A percentile compares a stretch with the other conserved stretches of the same genome.
These are phyloP conservation scores for Reticulitermes lucifugus DNA, from an alignment of 2,888 invertebrate genomes.

Conservation along the genomic window DNA sequence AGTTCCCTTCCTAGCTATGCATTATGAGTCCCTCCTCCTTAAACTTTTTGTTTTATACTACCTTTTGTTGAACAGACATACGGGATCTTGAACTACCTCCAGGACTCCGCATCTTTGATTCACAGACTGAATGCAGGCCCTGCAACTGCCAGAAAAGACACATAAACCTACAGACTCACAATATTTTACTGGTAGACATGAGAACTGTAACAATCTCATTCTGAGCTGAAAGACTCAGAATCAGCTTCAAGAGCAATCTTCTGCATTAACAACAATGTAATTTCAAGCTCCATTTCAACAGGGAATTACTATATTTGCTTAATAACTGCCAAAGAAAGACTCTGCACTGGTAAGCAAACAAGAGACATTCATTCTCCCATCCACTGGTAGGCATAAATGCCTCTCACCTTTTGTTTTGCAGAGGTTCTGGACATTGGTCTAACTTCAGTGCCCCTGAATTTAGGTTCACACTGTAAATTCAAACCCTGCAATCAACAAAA, in stretches of 20 bases:
- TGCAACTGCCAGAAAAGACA: background rate
- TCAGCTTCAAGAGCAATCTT: background rate
- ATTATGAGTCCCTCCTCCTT: background rate
- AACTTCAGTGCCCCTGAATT: background rate
- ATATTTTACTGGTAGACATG: background rate
- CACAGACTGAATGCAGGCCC: background rate
- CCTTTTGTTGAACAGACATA: background rate
- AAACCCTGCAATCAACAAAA: background rate
- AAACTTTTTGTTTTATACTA: background rate
- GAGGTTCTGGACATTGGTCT: background rate
- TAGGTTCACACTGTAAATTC: background rate
- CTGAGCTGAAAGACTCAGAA: background rate
- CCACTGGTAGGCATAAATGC: background rate
- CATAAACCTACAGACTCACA: background rate
- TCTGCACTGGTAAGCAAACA: no score
- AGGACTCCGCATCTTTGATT: background rate
- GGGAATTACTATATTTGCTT: background rate
- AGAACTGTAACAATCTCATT: background rate
- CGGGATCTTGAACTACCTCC: background rate
- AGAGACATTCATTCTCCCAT: no score
- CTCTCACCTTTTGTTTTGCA: background rate
- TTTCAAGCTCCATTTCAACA: background rate
- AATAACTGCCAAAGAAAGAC: background rate
- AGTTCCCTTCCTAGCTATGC: background rate
- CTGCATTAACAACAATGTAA: background rate